These are phyloP conservation scores for Polyergus mexicanus DNA, from an alignment of 1,140 invertebrate species.

Conservation along the genomic window DNA sequence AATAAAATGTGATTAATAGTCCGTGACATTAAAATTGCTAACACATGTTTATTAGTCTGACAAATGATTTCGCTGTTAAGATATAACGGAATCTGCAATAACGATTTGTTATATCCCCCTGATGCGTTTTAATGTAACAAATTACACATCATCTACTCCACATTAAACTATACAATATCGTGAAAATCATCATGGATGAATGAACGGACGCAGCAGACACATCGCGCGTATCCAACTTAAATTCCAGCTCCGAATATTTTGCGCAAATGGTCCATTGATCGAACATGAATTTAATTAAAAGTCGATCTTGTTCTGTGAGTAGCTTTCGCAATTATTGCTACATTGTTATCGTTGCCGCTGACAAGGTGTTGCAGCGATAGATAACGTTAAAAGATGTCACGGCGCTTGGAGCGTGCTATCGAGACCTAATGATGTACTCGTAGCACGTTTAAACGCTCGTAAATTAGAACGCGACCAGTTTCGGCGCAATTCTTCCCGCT, in stretches of 20 bases:
- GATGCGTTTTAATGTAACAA: not conserved
- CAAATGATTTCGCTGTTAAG: not conserved
- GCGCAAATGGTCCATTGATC: conserved; percentile 28
- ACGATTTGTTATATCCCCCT: not conserved
- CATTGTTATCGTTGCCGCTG: not conserved
- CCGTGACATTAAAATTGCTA: not conserved
- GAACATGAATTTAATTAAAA: conserved; percentile 66
- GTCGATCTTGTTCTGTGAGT: conserved; percentile 2
- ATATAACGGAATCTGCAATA: conserved; percentile 11
- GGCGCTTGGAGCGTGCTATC: conserved; percentile 40
- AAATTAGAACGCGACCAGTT: conserved; percentile 65
- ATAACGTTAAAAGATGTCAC: conserved; percentile 44
- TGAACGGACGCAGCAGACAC: too few species aligned
- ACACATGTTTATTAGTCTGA: not conserved
- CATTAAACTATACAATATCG: not conserved
- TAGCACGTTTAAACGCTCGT: conserved; percentile 46
- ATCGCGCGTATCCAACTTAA: not conserved
- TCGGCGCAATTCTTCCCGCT: conserved; percentile 34
- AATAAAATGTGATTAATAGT: conserved; percentile 45
- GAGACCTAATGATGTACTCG: conserved; percentile 66
- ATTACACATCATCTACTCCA: not conserved
- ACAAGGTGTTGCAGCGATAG: not conserved
- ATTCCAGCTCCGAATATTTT: not conserved
- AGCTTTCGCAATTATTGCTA: not conserved
- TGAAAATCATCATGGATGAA: too few species aligned